phyloP scores from a whole-genome alignment of 2,113 vertebrate genomes.

The Erythrocercus mccallii region DNA sequence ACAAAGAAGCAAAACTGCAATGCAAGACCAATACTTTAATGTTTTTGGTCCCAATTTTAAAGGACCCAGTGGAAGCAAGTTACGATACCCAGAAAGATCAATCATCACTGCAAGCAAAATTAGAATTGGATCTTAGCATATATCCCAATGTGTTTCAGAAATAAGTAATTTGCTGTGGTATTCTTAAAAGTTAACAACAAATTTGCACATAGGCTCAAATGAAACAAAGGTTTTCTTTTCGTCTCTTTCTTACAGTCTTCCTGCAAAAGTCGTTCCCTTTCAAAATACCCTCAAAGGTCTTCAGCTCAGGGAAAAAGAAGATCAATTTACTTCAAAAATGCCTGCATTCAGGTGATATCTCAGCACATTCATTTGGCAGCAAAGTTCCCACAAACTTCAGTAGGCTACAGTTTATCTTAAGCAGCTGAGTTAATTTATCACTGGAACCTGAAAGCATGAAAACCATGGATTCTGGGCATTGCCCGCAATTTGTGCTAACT shows the following conservation, averaged over 20 bases:
- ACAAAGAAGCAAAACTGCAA: slow-evolving; percentile 63
- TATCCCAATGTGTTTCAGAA: slow-evolving; percentile 2
- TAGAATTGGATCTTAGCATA: neutral
- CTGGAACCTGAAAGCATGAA: neutral
- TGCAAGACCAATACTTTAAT: slow-evolving; percentile 12
- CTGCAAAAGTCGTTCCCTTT: neutral
- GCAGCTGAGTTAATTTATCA: neutral
- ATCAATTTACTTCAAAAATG: neutral
- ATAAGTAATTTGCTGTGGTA: neutral
- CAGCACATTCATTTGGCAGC: neutral
- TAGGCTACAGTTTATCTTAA: neutral
- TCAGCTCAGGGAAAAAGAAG: neutral
- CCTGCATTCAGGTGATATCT: neutral
- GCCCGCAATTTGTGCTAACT: neutral
- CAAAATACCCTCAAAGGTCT: neutral
- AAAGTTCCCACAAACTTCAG: neutral
- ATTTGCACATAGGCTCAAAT: neutral
- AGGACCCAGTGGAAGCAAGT: neutral
- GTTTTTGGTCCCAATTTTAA: neutral
- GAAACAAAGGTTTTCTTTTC: neutral
- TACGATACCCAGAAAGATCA: slow-evolving; percentile 7
- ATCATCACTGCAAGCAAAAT: neutral
- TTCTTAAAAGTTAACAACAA: neutral
- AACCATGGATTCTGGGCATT: neutral
- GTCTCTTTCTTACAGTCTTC: neutral